Percentiles rank a stretch among this genome's conserved stretches.
Conservation (phyloP, 2,113 vertebrate species). For the Zosterops borbonicus region DNA sequence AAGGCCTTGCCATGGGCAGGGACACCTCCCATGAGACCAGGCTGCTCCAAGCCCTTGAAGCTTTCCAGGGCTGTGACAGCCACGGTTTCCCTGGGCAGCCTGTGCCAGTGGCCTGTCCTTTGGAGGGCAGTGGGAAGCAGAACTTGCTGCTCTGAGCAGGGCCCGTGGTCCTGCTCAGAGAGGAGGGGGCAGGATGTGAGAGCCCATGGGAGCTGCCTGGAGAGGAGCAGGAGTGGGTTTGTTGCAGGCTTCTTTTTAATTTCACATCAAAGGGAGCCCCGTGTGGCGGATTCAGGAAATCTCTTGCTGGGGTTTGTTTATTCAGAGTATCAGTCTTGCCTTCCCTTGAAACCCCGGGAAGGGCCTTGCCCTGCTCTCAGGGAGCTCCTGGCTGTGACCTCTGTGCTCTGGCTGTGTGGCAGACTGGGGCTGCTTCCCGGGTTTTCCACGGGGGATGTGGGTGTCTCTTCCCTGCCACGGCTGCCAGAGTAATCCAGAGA, state of each 20-base stretch:
- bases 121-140: not conserved
- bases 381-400: rapidly evolving
- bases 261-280: not conserved
- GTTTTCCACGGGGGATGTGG: not conserved
- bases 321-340: not conserved
- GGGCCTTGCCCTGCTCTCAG: not conserved
- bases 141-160: rapidly evolving
- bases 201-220: not conserved
- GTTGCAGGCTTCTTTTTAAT: not conserved
- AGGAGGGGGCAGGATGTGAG: not conserved
- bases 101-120: too few species aligned
- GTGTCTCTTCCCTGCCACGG: not conserved
- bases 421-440: rapidly evolving
- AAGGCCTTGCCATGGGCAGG: not conserved
- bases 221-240: not conserved
- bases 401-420: rapidly evolving
- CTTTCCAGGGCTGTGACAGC: not conserved
- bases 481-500: not conserved
- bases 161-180: not conserved
- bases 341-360: not conserved
- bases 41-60: not conserved
- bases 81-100: not conserved
- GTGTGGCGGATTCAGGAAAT: not conserved
- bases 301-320: not conserved
- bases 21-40: not conserved